Evolutionary conservation across 1,140 invertebrate genomes (phyloP), one percentile per base, ranked within the genome.

Genomic region (Drosophila novamexicana): DNA sequence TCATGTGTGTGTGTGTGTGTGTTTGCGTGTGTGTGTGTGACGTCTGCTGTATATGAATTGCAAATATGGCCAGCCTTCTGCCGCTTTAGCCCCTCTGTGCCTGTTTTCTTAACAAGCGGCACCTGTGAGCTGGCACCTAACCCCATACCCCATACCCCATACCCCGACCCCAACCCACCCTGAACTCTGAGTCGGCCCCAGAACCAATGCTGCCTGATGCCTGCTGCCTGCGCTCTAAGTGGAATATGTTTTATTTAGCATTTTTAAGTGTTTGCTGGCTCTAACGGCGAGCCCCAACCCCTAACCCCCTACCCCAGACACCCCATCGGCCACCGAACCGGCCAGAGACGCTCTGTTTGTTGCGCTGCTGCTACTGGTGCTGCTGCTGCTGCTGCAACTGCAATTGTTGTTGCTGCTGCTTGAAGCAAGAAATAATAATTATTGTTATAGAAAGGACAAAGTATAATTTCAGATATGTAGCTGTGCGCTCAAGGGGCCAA

Each of bases 231-330:
- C 54, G 79, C 74, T 84, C 74, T 76, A 83, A 89, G 84, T 89
- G 84, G 84, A 89, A 89, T 89, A 89, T 89, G 84, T 89, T 88
- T 88, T 89, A 89, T 89, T 89, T 89, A 89, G 84, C 84, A 89
- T 89, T 89, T 88, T 89, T 89, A 89, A 89, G 84, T 89, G 84
- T 89, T 89, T 89, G 84, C 84, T 79, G 77, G 80, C 80, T 79
- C 59, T 70, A 52, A 57, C 71, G 61, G 44, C 63, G 29, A 44
- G 57, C 44, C 8, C 18, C 10, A 9, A 3, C 37, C 18, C 45
- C 62, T 18, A 45, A 10, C 44, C 14, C 40, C 53, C 16, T 29
- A 7, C 14, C 50, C 39, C 32, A 47, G 14, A 39, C 40, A 59
- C 42, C 57, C 57, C 57, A 59, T 45, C 57, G 57, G 57, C 57